Percentiles rank a stretch among this genome's conserved stretches.
These are phyloP conservation scores for Leguminivora glycinivorella DNA, from an alignment of 1,140 invertebrate species.

Conservation along the genomic window DNA sequence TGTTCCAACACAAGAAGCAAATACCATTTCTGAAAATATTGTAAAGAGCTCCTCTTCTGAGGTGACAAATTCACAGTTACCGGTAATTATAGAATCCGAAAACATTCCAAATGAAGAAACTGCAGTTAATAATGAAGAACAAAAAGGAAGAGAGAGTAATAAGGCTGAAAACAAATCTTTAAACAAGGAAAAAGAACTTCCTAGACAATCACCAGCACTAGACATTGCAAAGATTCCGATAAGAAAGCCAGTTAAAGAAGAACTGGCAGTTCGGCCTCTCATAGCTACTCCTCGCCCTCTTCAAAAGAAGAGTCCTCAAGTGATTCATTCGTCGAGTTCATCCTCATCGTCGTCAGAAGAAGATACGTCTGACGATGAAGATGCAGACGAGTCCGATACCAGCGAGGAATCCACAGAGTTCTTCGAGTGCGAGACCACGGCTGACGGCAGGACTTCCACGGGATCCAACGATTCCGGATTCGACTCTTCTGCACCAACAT, in stretches of 20 bases:
- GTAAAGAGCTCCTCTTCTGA: neutral
- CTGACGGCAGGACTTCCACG: conserved; percentile 79
- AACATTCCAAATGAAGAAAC: conserved; percentile 50
- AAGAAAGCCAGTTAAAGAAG: conserved; percentile 72
- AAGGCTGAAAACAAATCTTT: conserved; percentile 44
- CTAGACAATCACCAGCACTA: conserved; percentile 26
- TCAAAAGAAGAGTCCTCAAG: conserved; percentile 74
- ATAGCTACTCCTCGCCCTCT: conserved; percentile 81
- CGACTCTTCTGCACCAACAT: conserved; percentile 79
- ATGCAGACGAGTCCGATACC: conserved; percentile 61
- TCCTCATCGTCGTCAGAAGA: conserved; percentile 67
- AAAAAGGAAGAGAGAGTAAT: conserved; percentile 36
- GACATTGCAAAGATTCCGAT: conserved; percentile 34
- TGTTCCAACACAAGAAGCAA: neutral
- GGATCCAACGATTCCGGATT: conserved; percentile 82
- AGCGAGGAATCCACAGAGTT: conserved; percentile 68
- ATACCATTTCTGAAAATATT: neutral
- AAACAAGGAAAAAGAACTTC: conserved; percentile 37
- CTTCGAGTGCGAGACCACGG: conserved; percentile 72
- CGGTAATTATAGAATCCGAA: conserved; percentile 37
- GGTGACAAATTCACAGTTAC: neutral
- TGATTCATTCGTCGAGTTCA: conserved; percentile 67
- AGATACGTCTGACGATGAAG: conserved; percentile 53
- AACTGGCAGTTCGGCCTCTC: conserved; percentile 76
- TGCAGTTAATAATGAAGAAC: conserved; percentile 35